Conservation (phyloP, 2,888 invertebrate species). For the Teinopalpus imperialis region DNA sequence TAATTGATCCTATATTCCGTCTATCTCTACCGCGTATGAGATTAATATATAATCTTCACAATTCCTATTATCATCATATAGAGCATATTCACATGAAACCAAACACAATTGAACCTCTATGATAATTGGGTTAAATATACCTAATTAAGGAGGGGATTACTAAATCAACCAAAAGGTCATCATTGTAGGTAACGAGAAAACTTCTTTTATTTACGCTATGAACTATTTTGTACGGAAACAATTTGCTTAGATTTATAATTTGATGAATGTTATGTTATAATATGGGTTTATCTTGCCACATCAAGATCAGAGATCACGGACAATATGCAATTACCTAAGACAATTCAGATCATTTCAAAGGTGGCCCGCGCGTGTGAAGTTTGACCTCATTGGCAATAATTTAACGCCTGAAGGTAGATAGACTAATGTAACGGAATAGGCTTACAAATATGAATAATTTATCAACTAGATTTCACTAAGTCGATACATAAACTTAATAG, state of each 20-base stretch:
- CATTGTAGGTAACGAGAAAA: no score
- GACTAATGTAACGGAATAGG: slow-evolving; percentile 3
- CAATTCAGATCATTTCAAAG: slow-evolving; percentile 10
- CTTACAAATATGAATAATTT: not conserved
- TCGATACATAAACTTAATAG: no score
- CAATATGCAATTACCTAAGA: slow-evolving; percentile 13
- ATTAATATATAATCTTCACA: no score
- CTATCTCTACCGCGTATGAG: no score
- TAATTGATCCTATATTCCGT: no score
- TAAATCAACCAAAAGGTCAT: no score
- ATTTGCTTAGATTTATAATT: not conserved
- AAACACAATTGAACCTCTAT: no score
- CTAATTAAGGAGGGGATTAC: no score
- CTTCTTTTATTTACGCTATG: no score
- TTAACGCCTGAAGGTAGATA: slow-evolving; percentile 13
- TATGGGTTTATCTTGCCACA: not conserved
- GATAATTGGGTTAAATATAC: no score
- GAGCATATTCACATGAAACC: no score
- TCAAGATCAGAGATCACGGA: slow-evolving; percentile 24
- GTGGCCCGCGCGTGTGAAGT: slow-evolving; percentile 12
- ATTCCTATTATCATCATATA: no score
- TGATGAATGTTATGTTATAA: slow-evolving; percentile 3
- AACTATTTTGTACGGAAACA: not conserved
- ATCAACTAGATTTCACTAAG: not conserved
- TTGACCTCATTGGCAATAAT: slow-evolving; percentile 16